These are phyloP conservation scores for Neodiprion virginianus DNA, from an alignment of 1,140 invertebrate species.

Conservation along the genomic window DNA sequence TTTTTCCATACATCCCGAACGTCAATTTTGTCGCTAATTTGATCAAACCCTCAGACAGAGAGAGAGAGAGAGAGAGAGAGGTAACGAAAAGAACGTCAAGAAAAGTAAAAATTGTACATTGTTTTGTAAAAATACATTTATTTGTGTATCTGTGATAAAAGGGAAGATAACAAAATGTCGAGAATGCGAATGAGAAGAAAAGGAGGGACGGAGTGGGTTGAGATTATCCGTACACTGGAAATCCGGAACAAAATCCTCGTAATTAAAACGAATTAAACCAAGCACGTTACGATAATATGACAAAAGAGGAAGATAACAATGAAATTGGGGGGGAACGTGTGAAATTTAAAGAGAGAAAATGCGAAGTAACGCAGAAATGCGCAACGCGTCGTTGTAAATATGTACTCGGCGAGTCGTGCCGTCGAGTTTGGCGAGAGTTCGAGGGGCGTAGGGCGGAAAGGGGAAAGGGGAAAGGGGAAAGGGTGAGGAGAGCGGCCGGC, in stretches of 20 bases:
- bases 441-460: neutral
- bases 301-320: conserved; percentile 26
- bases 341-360: neutral
- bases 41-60: neutral
- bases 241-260: no score
- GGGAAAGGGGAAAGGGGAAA: neutral
- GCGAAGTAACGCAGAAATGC: neutral
- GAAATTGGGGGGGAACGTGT: conserved; percentile 2
- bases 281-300: conserved; percentile 2
- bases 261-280: neutral
- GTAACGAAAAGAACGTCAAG: conserved; percentile 1
- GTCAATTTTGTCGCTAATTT: neutral
- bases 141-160: conserved; percentile 70
- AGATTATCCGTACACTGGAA: no score
- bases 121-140: conserved; percentile 61
- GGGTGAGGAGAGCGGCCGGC: neutral
- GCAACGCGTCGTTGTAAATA: no score
- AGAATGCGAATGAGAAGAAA: conserved; percentile 20
- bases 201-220: conserved; percentile 27
- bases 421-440: neutral
- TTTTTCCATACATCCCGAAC: no score
- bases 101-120: conserved; percentile 38
- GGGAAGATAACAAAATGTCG: conserved; percentile 39
- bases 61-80: conserved; percentile 28
- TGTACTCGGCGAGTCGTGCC: no score